A percentile compares a stretch with the other conserved stretches of the same genome.
These are phyloP conservation scores for Eulemur albifrons DNA, from an alignment of 2,797 vertebrate genomes.

Conservation along the genomic window DNA sequence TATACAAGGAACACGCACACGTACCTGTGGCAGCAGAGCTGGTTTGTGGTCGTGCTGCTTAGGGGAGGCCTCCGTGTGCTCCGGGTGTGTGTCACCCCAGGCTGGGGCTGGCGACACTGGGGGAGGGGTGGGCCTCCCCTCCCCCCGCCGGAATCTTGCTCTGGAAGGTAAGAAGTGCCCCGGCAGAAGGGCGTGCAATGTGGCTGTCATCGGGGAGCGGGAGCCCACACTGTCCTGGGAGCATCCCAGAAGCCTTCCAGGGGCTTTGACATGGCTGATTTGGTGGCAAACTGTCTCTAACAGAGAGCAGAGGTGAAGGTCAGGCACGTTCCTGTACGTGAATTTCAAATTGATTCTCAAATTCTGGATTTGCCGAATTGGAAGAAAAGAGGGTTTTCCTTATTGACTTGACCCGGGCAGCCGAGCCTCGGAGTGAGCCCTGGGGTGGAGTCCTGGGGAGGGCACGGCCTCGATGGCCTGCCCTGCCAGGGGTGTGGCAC, in stretches of 20 bases:
- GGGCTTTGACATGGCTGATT: too few species aligned
- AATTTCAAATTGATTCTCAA: background rate
- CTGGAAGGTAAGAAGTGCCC: background rate
- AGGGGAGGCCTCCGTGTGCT: rapidly evolving
- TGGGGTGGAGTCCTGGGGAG: rapidly evolving
- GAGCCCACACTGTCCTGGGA: rapidly evolving
- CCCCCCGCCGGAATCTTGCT: rapidly evolving
- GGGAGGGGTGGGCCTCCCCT: background rate
- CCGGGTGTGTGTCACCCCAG: rapidly evolving
- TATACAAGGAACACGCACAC: background rate
- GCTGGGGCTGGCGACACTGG: background rate
- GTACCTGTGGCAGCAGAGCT: rapidly evolving
- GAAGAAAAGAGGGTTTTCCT: background rate
- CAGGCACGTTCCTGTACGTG: background rate
- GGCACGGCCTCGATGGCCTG: rapidly evolving
- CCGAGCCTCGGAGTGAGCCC: background rate
- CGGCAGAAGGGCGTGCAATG: rapidly evolving
- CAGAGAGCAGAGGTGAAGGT: background rate
- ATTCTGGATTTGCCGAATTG: background rate
- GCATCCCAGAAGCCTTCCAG: background rate
- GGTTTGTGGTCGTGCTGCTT: rapidly evolving
- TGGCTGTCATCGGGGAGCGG: rapidly evolving
- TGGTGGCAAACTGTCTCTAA: background rate
- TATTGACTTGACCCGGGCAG: background rate
- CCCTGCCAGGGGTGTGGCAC: background rate